Evolutionary conservation across 2,888 invertebrate genomes (phyloP), one percentile per base, ranked within the genome.

Genomic region (Laspeyria flexula): DNA sequence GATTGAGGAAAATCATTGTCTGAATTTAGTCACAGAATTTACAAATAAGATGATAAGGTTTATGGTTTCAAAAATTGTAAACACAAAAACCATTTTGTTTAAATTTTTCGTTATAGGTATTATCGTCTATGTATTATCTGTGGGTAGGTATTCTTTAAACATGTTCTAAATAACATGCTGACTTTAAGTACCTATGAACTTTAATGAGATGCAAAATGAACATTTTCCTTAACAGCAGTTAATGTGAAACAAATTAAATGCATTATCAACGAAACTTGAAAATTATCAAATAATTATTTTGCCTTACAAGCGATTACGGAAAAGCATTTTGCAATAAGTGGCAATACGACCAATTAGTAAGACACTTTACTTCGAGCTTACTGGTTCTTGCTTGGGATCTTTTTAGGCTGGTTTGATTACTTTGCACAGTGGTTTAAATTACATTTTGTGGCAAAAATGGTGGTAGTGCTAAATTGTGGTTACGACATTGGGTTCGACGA

Each of bases 401-500:
- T 12, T 23, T 18, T 25, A 18, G 7, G 11, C 38, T 79, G 76
- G 79, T 74, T 75, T 67, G 60, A 72, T 79, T 79, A 73, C 43
- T 49, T 57, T 60, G 63, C 69, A 67, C 66, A 62, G 65, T 67
- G 49, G 75, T 71, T 73, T 83, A 72, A 79, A 79, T 85, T 83
- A 81, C 77, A 71, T 68, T 71, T 68, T 70, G 74, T 55, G 64
- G 75, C 79, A 79, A 79, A 84, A 85, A 79, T 71, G 45, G 69
- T 65, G 75, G 67, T 65, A 55, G 66, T 75, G 77, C 73, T 65
- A 71, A 77, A 78, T 76, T 75, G 66, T 70, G 54, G 62, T 83
- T 83, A 73, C 79, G 64, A 77, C 77, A 85, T 41, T 42, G 65
- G 59, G 81, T 77, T 85, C 84, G 73, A 70, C 73, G 84, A 83